Conservation (phyloP, 2,113 vertebrate genomes). For the Solea senegalensis region DNA sequence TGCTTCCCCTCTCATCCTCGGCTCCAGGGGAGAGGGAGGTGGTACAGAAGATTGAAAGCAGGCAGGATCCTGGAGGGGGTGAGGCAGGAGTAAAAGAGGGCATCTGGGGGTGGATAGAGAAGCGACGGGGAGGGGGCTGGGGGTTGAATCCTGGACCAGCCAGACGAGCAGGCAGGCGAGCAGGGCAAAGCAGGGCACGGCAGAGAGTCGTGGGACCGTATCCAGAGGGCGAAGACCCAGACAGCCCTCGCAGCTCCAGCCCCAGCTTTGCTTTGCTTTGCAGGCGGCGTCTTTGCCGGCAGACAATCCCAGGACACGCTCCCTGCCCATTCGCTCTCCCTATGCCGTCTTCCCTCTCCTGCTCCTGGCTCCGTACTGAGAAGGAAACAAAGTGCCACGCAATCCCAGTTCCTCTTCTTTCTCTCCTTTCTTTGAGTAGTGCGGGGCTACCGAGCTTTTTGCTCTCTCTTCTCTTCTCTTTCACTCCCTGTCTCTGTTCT, state of each 20-base stretch:
- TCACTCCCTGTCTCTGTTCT: constrained; percentile 71
- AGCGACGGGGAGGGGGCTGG: constrained; percentile 3
- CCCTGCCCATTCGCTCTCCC: constrained; percentile 32
- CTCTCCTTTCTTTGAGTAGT: constrained; percentile 34
- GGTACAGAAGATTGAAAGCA: constrained; percentile 58
- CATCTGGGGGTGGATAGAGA: constrained; percentile 52
- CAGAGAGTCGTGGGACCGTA: constrained; percentile 74
- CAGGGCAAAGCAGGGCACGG: not conserved
- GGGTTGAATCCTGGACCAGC: constrained; percentile 63
- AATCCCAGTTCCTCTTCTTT: constrained; percentile 64
- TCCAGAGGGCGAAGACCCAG: constrained; percentile 83
- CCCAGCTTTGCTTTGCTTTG: constrained; percentile 63
- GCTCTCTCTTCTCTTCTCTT: constrained; percentile 43
- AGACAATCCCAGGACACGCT: constrained; percentile 74
- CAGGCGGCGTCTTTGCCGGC: constrained; percentile 56
- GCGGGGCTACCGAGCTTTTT: constrained; percentile 41
- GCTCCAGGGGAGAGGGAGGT: constrained; percentile 51
- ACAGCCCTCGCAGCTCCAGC: constrained; percentile 71
- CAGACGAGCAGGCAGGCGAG: constrained; percentile 45
- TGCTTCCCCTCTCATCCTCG: constrained; percentile 47
- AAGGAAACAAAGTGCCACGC: constrained; percentile 74
- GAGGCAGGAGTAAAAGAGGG: constrained; percentile 55
- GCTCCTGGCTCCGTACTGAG: constrained; percentile 36
- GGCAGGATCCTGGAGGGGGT: constrained; percentile 50
- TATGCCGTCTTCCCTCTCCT: constrained; percentile 25